A percentile compares a stretch with the other conserved stretches of the same genome.
These are phyloP conservation scores for Zaprionus ghesquierei DNA, from an alignment of 1,140 invertebrate species.

Conservation along the genomic window DNA sequence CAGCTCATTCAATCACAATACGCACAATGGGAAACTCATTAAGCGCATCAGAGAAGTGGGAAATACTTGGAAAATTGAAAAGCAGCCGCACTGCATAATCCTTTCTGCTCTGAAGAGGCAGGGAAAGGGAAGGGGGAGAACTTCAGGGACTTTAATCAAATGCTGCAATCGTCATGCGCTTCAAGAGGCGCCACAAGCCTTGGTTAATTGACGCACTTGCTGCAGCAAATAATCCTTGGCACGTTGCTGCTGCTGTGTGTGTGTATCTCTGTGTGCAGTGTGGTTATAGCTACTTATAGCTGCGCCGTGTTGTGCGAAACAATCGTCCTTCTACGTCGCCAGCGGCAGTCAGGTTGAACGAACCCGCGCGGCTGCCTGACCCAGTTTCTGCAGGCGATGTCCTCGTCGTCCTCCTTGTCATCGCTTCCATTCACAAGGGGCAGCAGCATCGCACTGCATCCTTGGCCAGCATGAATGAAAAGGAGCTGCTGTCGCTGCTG, in stretches of 20 bases:
- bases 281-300: constrained; percentile 30
- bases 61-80: not conserved
- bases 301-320: constrained; percentile 61
- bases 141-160: not conserved
- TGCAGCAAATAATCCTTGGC: not conserved
- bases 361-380: constrained; percentile 54
- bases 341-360: constrained; percentile 50
- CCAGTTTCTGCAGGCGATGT: constrained; percentile 45
- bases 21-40: too few species aligned
- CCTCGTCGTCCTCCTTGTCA: constrained; percentile 10
- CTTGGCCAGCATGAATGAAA: constrained; percentile 62
- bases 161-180: not conserved
- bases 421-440: constrained; percentile 48
- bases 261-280: not conserved
- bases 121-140: too few species aligned
- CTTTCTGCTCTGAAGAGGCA: not conserved
- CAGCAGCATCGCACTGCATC: constrained; percentile 7
- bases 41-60: not conserved
- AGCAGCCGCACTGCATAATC: not conserved
- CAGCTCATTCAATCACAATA: too few species aligned
- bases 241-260: not conserved
- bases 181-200: not conserved
- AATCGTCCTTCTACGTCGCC: constrained; percentile 60
- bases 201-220: constrained; percentile 2
- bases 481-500: constrained; percentile 22